Conservation (phyloP, 2,113 vertebrate genomes). For the Diphyllodes magnificus region DNA sequence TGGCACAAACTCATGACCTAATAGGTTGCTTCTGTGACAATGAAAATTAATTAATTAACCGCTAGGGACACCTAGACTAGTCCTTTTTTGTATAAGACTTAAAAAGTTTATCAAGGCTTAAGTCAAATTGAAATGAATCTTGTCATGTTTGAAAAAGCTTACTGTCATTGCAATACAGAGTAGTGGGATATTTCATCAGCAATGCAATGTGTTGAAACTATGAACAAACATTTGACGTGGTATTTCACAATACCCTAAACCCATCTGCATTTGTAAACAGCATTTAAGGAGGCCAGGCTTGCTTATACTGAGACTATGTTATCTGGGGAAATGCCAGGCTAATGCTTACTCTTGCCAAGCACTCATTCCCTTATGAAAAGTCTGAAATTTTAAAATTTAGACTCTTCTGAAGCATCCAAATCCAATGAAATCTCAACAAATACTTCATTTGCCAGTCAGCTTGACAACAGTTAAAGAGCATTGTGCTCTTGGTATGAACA, state of each 20-base stretch:
- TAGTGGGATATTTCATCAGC: not conserved
- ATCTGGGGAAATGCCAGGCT: not conserved
- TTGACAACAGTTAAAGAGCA: not conserved
- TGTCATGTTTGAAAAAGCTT: not conserved
- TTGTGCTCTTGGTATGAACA: not conserved
- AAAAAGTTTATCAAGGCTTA: not conserved
- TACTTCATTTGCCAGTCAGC: not conserved
- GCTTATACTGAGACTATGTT: not conserved
- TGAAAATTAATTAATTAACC: not conserved
- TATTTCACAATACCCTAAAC: constrained; percentile 6
- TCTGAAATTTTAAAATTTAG: not conserved
- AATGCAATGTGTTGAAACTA: not conserved
- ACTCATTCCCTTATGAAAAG: not conserved
- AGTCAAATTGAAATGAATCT: not conserved
- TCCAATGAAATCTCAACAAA: not conserved
- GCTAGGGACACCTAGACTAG: not conserved
- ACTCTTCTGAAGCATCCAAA: not conserved
- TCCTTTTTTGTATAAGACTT: not conserved
- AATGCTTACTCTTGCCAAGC: not conserved
- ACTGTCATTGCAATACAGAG: not conserved
- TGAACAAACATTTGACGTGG: not conserved
- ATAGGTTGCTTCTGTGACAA: not conserved
- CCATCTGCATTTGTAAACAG: not conserved
- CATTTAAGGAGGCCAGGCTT: not conserved
- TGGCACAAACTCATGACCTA: not conserved